These are phyloP conservation scores for Paedocypris micromegethes DNA, from an alignment of 2,797 vertebrate species.

Conservation along the genomic window DNA sequence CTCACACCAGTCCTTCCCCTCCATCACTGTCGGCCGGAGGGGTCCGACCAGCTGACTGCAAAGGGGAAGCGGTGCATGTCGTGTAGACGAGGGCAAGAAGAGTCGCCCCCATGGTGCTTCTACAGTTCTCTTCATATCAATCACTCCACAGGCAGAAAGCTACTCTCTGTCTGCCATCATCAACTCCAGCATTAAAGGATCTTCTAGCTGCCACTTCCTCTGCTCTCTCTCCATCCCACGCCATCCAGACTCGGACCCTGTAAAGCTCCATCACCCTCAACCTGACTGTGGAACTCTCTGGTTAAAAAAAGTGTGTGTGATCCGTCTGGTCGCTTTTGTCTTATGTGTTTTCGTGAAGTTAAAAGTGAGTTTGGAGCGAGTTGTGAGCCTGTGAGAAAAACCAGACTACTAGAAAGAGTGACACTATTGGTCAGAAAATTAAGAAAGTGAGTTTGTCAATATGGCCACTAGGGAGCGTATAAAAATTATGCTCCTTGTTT, in stretches of 20 bases:
- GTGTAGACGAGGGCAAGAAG: constrained; percentile 24
- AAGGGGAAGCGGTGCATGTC: constrained; percentile 24
- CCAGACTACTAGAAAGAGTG: too few species aligned
- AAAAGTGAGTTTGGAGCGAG: constrained; percentile 15
- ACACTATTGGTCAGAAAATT: too few species aligned
- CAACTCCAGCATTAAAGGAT: constrained; percentile 21
- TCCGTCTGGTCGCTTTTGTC: constrained; percentile 34
- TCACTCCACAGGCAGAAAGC: constrained; percentile 55
- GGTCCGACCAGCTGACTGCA: constrained; percentile 13
- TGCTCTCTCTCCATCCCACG: constrained; percentile 12
- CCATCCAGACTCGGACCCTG: constrained; percentile 27
- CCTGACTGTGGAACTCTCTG: constrained; percentile 44
- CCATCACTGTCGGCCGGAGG: constrained; percentile 35
- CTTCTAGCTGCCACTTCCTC: constrained; percentile 18
- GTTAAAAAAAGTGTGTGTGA: constrained; percentile 47
- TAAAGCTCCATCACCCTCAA: constrained; percentile 27
- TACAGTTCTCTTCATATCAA: constrained; percentile 58
- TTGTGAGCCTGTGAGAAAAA: not conserved
- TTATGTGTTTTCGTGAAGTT: constrained; percentile 27
- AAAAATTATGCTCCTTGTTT: too few species aligned
- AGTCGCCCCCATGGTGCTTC: constrained; percentile 31
- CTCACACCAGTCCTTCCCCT: constrained; percentile 13
- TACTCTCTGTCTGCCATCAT: constrained; percentile 20
- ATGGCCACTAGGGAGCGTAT: too few species aligned
- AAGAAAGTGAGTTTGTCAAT: too few species aligned